Evolutionary conservation across 2,113 vertebrate genomes (phyloP).

Genomic region (Misgurnus anguillicaudatus): DNA sequence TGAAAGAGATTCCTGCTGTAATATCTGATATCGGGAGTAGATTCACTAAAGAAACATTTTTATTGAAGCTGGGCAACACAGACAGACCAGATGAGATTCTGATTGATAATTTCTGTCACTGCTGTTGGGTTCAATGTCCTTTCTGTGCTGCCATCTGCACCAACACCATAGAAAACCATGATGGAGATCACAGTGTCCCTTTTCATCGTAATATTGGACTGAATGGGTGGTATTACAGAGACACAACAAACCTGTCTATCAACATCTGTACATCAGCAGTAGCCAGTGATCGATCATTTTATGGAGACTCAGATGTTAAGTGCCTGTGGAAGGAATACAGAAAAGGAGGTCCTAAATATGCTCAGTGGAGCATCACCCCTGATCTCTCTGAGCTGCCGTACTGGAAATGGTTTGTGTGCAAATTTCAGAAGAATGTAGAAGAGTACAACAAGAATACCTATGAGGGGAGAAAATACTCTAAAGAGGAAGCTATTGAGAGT

Average conservation of each 20-base stretch:
- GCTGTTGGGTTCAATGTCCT: slow-evolving; percentile 21
- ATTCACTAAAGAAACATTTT: neutral
- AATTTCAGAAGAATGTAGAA: neutral
- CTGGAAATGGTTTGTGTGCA: too few relatives aligned
- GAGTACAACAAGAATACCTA: too few relatives aligned
- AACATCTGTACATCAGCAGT: neutral
- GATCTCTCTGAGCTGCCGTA: too few relatives aligned
- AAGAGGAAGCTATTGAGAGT: too few relatives aligned
- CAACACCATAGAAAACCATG: too few relatives aligned
- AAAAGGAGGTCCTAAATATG: too few relatives aligned
- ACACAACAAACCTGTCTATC: neutral
- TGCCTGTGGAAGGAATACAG: too few relatives aligned
- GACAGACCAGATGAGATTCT: neutral
- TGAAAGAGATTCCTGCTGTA: neutral
- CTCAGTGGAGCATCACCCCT: too few relatives aligned
- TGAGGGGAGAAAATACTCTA: too few relatives aligned
- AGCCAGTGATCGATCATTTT: neutral
- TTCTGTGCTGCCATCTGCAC: too few relatives aligned
- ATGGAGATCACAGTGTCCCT: too few relatives aligned
- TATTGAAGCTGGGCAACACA: neutral
- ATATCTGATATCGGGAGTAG: neutral
- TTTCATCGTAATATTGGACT: neutral
- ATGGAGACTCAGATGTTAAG: too few relatives aligned
- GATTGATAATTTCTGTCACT: neutral
- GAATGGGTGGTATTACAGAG: neutral